Evolutionary conservation across 2,797 vertebrate genomes (phyloP).

Genomic region (Xerus rutilus): DNA sequence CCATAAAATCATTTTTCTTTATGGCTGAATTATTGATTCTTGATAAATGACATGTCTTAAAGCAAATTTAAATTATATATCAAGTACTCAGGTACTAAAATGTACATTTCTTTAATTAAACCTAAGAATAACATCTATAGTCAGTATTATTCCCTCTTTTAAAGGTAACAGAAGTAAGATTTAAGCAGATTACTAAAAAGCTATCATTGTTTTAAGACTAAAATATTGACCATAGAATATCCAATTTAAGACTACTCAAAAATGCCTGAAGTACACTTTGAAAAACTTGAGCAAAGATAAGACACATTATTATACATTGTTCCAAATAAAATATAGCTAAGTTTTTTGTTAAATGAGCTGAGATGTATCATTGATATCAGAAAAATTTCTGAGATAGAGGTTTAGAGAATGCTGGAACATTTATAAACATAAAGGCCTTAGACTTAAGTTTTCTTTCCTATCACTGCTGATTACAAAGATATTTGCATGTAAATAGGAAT

Average conservation of each 20-base stretch:
- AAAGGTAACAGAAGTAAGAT: background rate
- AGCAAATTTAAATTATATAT: background rate
- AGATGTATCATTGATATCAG: background rate
- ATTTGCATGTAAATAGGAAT: constrained; percentile 76
- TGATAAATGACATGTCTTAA: background rate
- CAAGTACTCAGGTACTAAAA: background rate
- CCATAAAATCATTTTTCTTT: too few relatives aligned
- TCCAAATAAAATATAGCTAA: constrained; percentile 40
- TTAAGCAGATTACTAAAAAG: background rate
- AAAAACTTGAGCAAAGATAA: constrained; percentile 20
- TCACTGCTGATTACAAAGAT: constrained; percentile 77
- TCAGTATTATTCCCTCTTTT: background rate
- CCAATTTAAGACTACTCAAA: background rate
- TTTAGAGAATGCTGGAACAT: constrained; percentile 32
- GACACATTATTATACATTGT: background rate
- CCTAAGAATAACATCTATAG: background rate
- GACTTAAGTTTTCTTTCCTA: constrained; percentile 62
- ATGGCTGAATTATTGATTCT: too few relatives aligned
- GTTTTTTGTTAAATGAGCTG: constrained; percentile 2
- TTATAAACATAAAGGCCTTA: constrained; percentile 46
- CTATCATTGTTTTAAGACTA: background rate
- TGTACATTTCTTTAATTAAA: constrained; percentile 24
- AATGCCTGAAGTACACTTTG: background rate
- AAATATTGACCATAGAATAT: constrained; percentile 49
- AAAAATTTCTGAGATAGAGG: constrained; percentile 28